Conservation (phyloP, 2,888 invertebrate genomes). For the Keiferia lycopersicella region DNA sequence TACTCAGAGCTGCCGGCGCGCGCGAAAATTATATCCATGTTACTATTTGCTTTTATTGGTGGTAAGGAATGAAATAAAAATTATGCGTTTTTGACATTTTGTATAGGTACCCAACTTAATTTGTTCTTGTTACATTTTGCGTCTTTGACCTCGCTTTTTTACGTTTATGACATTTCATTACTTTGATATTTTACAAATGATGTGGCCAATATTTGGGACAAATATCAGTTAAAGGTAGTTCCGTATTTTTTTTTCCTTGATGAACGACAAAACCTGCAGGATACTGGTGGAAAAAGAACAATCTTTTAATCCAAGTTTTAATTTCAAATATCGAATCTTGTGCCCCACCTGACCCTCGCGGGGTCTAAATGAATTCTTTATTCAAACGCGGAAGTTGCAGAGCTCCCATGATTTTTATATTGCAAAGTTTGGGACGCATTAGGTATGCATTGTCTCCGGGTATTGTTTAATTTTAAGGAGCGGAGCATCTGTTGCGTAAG, state of each 20-base stretch:
- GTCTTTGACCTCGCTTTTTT: too few relatives aligned
- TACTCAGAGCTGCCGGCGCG: not conserved
- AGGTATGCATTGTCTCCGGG: slow-evolving; percentile 72
- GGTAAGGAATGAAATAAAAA: too few relatives aligned
- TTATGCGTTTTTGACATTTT: too few relatives aligned
- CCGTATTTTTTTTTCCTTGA: too few relatives aligned
- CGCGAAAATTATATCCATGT: too few relatives aligned
- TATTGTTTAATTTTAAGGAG: slow-evolving; percentile 65
- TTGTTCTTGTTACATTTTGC: too few relatives aligned
- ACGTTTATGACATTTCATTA: too few relatives aligned
- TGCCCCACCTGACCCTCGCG: slow-evolving; percentile 58
- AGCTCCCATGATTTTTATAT: slow-evolving; percentile 78
- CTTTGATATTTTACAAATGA: too few relatives aligned
- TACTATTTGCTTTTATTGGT: too few relatives aligned
- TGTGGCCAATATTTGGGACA: too few relatives aligned
- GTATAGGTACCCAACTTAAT: too few relatives aligned
- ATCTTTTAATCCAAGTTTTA: slow-evolving; percentile 27
- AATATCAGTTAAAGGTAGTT: too few relatives aligned
- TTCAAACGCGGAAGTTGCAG: slow-evolving; percentile 60
- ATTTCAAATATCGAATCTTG: slow-evolving; percentile 25
- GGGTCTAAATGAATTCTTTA: slow-evolving; percentile 72
- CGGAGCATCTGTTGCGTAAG: slow-evolving; percentile 34
- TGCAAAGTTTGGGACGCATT: slow-evolving; percentile 64
- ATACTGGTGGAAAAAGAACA: slow-evolving; percentile 7
- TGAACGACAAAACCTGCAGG: not conserved